Evolutionary conservation across 2,888 invertebrate species (phyloP).

Genomic region (Macaria notata): DNA sequence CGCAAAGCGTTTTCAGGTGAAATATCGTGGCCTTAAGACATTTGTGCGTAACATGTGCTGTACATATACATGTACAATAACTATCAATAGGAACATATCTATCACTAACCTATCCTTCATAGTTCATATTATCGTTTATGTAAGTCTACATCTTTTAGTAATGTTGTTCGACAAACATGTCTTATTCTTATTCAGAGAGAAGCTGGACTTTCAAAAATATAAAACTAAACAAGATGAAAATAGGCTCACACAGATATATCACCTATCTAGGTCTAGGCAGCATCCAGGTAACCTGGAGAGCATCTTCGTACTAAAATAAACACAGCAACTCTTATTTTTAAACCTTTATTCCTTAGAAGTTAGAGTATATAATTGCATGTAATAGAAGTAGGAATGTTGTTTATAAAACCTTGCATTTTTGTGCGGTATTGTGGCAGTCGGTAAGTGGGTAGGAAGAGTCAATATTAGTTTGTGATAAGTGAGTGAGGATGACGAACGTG

Average conservation of each 20-base stretch:
- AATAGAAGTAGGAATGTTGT: constrained; percentile 2
- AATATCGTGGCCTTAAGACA: no score
- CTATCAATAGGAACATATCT: no score
- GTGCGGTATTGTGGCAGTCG: constrained; percentile 29
- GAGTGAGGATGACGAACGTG: constrained; percentile 9
- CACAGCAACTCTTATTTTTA: constrained; percentile 6
- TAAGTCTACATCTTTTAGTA: no score
- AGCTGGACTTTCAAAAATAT: no score
- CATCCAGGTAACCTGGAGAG: constrained; percentile 6
- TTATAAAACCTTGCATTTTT: constrained; percentile 39
- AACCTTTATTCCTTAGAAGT: constrained; percentile 2
- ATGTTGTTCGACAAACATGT: no score
- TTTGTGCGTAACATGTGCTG: no score
- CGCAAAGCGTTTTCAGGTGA: no score
- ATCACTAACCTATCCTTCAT: no score
- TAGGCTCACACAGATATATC: constrained; percentile 1
- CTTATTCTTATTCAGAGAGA: no score
- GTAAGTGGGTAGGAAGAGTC: constrained; percentile 35
- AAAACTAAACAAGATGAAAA: background rate
- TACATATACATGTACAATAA: no score
- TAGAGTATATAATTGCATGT: constrained; percentile 5
- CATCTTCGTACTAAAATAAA: constrained; percentile 9
- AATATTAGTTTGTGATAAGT: constrained; percentile 33
- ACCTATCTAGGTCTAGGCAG: constrained; percentile 12
- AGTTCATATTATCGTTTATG: no score